phyloP scores from a whole-genome alignment of 2,113 vertebrate genomes.

The Tylochromis polylepis region DNA sequence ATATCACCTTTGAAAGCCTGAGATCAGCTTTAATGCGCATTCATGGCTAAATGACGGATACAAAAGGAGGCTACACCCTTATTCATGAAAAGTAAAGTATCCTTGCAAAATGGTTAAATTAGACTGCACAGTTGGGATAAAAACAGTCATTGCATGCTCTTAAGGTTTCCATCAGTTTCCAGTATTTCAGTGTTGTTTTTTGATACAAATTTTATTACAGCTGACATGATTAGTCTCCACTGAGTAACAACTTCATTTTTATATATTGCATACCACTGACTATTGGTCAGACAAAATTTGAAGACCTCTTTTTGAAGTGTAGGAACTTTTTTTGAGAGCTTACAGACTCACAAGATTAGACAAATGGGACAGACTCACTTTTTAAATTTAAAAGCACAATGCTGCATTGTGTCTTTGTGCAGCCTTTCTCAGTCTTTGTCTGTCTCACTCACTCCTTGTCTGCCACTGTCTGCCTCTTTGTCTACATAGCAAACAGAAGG shows the following conservation, averaged over 20 bases:
- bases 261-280: not conserved
- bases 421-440: not conserved
- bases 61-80: not conserved
- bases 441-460: not conserved
- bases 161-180: not conserved
- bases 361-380: not conserved
- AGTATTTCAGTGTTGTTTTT: not conserved
- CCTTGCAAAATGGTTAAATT: not conserved
- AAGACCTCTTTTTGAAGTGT: not conserved
- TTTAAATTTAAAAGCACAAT: not conserved
- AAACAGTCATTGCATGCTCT: not conserved
- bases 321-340: accelerated
- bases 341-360: accelerated
- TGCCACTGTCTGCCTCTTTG: not conserved
- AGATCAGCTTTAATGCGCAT: not conserved
- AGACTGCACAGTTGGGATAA: not conserved
- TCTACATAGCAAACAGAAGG: conserved; percentile 81
- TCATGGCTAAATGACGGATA: not conserved
- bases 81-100: not conserved
- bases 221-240: not conserved
- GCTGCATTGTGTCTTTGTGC: not conserved
- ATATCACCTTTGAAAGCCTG: not conserved
- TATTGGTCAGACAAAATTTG: not conserved
- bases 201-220: not conserved
- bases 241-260: not conserved